Conservation (phyloP, 2,113 vertebrate genomes). For the Carassius carassius region DNA sequence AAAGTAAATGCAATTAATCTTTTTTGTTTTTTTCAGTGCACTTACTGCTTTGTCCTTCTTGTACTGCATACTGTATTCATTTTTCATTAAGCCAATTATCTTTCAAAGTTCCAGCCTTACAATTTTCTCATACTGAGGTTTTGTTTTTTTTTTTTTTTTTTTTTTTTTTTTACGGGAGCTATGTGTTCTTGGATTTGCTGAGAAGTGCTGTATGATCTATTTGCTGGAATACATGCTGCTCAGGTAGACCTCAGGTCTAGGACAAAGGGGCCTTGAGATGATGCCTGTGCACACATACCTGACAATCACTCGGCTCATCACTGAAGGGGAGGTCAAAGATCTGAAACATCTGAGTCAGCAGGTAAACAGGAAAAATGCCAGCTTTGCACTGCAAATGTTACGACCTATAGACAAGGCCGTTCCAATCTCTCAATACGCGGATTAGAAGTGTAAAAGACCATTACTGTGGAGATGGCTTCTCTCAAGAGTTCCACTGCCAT, state of each 20-base stretch:
- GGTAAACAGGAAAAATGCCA: constrained; percentile 63
- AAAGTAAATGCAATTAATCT: no score
- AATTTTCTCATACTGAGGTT: not conserved
- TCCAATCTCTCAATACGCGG: constrained; percentile 62
- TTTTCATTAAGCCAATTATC: not conserved
- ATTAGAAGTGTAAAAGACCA: constrained; percentile 61
- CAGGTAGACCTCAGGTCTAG: constrained; percentile 74
- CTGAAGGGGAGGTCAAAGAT: constrained; percentile 67
- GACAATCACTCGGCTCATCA: constrained; percentile 71
- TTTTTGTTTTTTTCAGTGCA: no score
- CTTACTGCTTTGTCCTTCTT: no score
- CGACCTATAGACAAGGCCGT: constrained; percentile 76
- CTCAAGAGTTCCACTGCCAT: not conserved
- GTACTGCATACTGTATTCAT: no score
- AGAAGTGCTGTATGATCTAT: constrained; percentile 22
- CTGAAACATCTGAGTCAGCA: constrained; percentile 77
- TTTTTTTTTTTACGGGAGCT: not conserved
- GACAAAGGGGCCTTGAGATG: constrained; percentile 64
- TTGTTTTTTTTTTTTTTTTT: not conserved
- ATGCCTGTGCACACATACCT: constrained; percentile 68
- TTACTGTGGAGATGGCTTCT: constrained; percentile 27
- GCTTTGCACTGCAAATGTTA: constrained; percentile 70
- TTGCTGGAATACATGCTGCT: constrained; percentile 68
- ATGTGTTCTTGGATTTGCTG: not conserved
- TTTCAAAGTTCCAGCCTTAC: no score